Evolutionary conservation across 2,888 invertebrate species (phyloP), one percentile per base, ranked within the genome.

Genomic region (Ferrisia virgata): DNA sequence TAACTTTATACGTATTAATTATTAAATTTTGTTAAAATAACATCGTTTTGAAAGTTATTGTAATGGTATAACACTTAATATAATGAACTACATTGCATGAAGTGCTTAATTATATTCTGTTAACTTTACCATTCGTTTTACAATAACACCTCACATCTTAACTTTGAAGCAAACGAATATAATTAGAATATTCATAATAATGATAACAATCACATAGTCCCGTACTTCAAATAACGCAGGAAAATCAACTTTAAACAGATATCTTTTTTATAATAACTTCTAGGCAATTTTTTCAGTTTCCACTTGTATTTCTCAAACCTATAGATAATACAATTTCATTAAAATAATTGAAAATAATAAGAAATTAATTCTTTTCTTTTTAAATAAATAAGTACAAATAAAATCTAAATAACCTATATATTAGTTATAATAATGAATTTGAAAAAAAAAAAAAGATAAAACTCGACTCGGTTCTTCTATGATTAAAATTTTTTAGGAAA

Each of bases 281-380:
- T 76, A 76, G 33, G 25, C 72, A 76, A 76, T 76, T 76, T n/a
- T n/a, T 76, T 76, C 72, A 76, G 25, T 76, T 76, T 76, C 72
- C 72, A 76, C 33, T 36, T 36, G 72, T n/a, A 18, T 76, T 76
- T 76, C 36, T 76, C 72, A 76, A 76, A 36, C 72, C 72, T 76
- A 76, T 13, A 33, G 31, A 76, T 76, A 36, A 76, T 76, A 76
- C 72, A 76, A 76, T 36, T 36, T 18, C 36, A 76, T 76, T 76
- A 76, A 76, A 0, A 3, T 76, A 76, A 18, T 31, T 76, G 22
- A 76, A 76, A 33, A 18, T 76, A n/a, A 28, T 8, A 72, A 13
- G 72, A 36, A 36, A 76, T 36, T 76, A 36, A 76, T 28, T 33
- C 15, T 1, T 33, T 72, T 72, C 33, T 53, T 6, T 6, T 53